A percentile compares a stretch with the other conserved stretches of the same genome.
These are phyloP conservation scores for Diglossa brunneiventris DNA, from an alignment of 2,113 vertebrate species.

Conservation along the genomic window DNA sequence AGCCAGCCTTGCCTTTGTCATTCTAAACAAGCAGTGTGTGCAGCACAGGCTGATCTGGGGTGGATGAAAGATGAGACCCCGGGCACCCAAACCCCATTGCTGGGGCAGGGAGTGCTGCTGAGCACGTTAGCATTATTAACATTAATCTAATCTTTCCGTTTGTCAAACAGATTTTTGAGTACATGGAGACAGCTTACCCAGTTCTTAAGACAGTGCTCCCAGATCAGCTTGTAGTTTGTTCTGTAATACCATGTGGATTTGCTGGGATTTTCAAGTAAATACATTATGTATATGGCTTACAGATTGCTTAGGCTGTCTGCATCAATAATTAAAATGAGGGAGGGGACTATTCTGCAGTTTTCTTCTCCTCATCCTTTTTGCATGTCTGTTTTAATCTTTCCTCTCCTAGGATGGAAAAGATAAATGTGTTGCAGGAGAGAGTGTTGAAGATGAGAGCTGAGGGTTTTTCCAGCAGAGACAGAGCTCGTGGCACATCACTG, in stretches of 20 bases:
- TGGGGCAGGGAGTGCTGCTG: not conserved
- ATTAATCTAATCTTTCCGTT: slow-evolving; percentile 64
- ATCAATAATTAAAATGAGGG: slow-evolving; percentile 66
- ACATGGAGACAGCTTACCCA: slow-evolving; percentile 49
- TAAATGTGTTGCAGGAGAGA: not conserved
- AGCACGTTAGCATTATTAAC: slow-evolving; percentile 63
- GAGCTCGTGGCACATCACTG: not conserved
- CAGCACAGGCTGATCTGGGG: not conserved
- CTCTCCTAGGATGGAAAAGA: not conserved
- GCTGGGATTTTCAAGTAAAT: slow-evolving; percentile 71
- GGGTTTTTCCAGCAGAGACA: not conserved
- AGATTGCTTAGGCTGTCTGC: slow-evolving; percentile 64
- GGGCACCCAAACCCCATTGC: not conserved
- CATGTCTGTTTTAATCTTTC: not conserved
- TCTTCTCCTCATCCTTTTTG: not conserved
- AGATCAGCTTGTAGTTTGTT: slow-evolving; percentile 60
- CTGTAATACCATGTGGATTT: slow-evolving; percentile 67
- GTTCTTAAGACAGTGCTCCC: slow-evolving; percentile 59
- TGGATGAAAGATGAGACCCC: not conserved
- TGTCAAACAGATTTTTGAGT: slow-evolving; percentile 64
- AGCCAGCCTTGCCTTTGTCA: not conserved
- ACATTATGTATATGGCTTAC: slow-evolving; percentile 71
- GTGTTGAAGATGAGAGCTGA: not conserved
- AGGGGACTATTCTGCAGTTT: not conserved
- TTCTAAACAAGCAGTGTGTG: not conserved